Evolutionary conservation across 2,113 vertebrate species (phyloP).

Genomic region (Okapia johnstoni): DNA sequence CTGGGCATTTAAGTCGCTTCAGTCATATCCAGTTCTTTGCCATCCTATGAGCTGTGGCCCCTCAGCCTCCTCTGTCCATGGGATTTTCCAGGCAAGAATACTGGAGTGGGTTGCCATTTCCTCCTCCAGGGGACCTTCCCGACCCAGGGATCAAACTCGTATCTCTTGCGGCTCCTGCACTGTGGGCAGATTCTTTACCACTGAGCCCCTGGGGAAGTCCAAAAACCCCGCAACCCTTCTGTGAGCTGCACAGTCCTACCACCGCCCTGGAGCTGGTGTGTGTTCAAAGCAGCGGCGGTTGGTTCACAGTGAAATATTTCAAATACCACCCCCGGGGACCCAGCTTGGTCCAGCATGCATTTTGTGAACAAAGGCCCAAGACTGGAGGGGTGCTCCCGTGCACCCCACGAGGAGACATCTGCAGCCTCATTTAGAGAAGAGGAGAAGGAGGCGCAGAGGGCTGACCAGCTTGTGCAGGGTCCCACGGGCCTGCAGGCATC

Average conservation of each 20-base stretch:
- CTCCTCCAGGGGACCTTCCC: background rate
- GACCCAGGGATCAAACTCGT: background rate
- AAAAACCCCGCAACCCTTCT: accelerated
- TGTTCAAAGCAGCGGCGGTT: accelerated
- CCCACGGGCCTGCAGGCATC: background rate
- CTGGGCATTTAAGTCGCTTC: background rate
- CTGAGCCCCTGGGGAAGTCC: background rate
- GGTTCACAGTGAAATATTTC: background rate
- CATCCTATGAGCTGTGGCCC: background rate
- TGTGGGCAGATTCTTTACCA: background rate
- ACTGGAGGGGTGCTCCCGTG: background rate
- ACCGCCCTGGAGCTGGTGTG: background rate
- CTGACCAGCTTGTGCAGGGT: background rate
- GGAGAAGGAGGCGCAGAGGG: background rate
- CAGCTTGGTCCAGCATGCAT: background rate
- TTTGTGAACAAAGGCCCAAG: background rate
- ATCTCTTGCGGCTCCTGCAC: background rate
- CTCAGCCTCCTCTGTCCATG: background rate
- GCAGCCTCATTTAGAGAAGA: background rate
- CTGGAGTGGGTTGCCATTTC: background rate
- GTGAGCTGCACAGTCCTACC: accelerated
- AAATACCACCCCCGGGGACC: background rate
- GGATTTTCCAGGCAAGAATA: background rate
- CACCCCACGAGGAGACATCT: background rate
- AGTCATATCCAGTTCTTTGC: background rate